Percentiles rank a stretch among this genome's conserved stretches.
phyloP scores from a whole-genome alignment of 2,113 vertebrate species.

The Brienomyrus brachyistius region DNA sequence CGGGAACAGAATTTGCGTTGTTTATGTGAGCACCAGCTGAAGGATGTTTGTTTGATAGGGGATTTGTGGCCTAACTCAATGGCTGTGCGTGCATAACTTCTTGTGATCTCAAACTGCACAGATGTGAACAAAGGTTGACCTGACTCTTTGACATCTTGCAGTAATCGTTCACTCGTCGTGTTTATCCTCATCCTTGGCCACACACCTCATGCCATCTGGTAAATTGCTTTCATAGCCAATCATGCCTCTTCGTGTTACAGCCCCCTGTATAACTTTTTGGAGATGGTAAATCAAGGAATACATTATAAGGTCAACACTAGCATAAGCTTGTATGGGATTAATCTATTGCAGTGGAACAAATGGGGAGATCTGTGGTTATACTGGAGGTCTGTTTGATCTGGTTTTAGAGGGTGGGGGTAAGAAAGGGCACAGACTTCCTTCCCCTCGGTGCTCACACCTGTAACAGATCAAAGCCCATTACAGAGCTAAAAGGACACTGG shows the following conservation, averaged over 20 bases:
- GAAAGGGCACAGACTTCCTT: background rate
- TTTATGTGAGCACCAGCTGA: background rate
- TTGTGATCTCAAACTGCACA: background rate
- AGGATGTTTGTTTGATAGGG: background rate
- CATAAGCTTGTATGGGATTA: background rate
- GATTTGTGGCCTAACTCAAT: background rate
- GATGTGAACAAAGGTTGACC: background rate
- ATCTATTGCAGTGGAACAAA: background rate
- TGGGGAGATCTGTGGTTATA: background rate
- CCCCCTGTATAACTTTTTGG: background rate
- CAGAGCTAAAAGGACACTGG: background rate
- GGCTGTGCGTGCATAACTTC: background rate
- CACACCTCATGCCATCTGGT: background rate
- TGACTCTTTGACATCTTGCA: constrained; percentile 1
- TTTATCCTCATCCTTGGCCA: background rate
- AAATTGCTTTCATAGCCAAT: background rate
- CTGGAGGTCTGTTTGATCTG: background rate
- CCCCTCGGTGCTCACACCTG: background rate
- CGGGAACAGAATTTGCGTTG: background rate
- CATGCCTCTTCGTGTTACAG: background rate
- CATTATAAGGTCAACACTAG: background rate
- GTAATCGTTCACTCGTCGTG: background rate
- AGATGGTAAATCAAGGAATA: background rate
- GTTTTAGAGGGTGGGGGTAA: background rate
- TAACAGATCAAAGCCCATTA: background rate